Evolutionary conservation across 2,113 vertebrate genomes (phyloP).

Genomic region (Dascyllus trimaculatus): DNA sequence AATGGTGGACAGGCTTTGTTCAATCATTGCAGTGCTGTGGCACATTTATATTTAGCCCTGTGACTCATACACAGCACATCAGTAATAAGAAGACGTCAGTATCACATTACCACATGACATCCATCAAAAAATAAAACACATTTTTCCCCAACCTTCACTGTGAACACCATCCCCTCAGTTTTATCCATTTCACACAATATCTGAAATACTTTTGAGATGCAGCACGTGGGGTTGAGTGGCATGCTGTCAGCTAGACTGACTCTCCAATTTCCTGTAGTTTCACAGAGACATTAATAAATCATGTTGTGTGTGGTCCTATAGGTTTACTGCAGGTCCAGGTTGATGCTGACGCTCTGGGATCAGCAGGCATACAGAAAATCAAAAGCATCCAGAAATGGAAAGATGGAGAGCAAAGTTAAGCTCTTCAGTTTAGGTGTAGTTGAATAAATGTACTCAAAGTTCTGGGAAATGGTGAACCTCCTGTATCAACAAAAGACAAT

Average conservation of each 20-base stretch:
- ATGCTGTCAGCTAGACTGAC: slow-evolving; percentile 35
- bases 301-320: slow-evolving; percentile 56
- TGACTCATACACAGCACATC: slow-evolving; percentile 49
- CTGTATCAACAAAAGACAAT: neutral
- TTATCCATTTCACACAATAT: slow-evolving; percentile 6
- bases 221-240: slow-evolving; percentile 28
- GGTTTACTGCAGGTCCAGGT: slow-evolving; percentile 44
- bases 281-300: slow-evolving; percentile 73
- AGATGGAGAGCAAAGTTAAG: slow-evolving; percentile 13
- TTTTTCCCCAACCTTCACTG: neutral
- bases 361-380: slow-evolving; percentile 10
- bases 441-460: neutral
- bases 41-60: slow-evolving; percentile 64
- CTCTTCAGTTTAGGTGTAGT: slow-evolving; percentile 9
- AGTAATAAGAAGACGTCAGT: slow-evolving; percentile 13
- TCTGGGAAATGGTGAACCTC: neutral
- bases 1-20: slow-evolving; percentile 39
- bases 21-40: slow-evolving; percentile 36
- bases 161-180: neutral
- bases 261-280: slow-evolving; percentile 66
- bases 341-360: slow-evolving; percentile 22
- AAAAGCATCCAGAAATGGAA: slow-evolving; percentile 16
- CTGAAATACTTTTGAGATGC: slow-evolving; percentile 17
- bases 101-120: slow-evolving; percentile 27
- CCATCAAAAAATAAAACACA: neutral